Evolutionary conservation across 2,888 invertebrate genomes (phyloP), one percentile per base, ranked within the genome.

Genomic region (Eurytoma californica): DNA sequence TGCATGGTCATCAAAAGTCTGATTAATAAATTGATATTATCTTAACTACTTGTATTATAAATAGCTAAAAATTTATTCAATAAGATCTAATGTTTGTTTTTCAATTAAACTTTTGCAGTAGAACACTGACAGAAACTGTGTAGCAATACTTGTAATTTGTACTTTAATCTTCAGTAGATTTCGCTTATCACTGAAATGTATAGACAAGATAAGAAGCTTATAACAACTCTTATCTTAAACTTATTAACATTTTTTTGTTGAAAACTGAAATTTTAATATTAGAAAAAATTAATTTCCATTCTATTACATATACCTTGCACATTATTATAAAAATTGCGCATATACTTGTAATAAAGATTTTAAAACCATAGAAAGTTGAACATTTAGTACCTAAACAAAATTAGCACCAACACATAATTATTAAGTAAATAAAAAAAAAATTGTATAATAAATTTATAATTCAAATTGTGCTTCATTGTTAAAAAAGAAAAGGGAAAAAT

Each of bases 191-290:
- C 2, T 60, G 16, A 20, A 73, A 28, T 53, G 2, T 28, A 13
- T n/a, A 49, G 13, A 30, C 49, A 2, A 68, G 67, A 75, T 67
- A 75, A 75, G 24, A 53, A 58, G 9, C 20, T 58, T 53, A 60
- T 13, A 53, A 24, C 67, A 61, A 68, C 61, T 68, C 30, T 75
- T 60, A 60, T 51, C 60, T 60, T 28, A 51, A 68, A 14, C 53
- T 3, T 61, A 60, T 30, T 24, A 51, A 51, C 0, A 49, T 60
- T 20, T 39, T 60, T 68, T 18, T 47, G 13, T n/a, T 47, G 9
- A 18, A 13, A 63, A 47, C 2, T 47, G 3, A 60, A 60, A 28
- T 61, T 14, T 61, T 3, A 39, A 30, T 30, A 2, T 3, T 0
- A 61, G 30, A 61, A n/a, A n/a, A 61, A n/a, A 61, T n/a, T 39